Percentiles rank a stretch among this genome's conserved stretches.
Evolutionary conservation across 2,888 invertebrate genomes (phyloP).

Genomic region (Mesorhabditis sp.): DNA sequence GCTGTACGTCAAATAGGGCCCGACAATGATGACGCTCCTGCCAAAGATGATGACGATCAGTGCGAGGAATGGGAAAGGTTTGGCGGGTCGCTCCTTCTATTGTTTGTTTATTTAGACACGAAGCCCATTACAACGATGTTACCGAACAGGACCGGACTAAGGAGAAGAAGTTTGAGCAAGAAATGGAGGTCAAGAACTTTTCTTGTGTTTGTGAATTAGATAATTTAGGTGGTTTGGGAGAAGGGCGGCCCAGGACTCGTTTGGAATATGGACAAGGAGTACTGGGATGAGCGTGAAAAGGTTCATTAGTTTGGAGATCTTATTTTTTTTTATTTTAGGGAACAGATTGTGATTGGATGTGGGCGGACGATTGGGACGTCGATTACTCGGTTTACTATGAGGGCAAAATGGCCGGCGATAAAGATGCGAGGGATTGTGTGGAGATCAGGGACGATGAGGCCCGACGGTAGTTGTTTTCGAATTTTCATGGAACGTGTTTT

Average conservation of each 20-base stretch:
- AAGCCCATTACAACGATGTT: conserved; percentile 61
- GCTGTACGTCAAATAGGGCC: conserved; percentile 13
- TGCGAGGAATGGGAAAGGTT: conserved; percentile 42
- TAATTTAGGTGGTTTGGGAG: conserved; percentile 63
- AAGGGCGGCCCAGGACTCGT: conserved; percentile 67
- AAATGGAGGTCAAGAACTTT: conserved; percentile 30
- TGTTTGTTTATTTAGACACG: conserved; percentile 57
- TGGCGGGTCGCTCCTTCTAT: neutral
- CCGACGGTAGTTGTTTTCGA: conserved; percentile 18
- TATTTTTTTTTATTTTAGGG: conserved; percentile 15
- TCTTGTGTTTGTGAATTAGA: neutral
- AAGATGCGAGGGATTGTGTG: conserved; percentile 62
- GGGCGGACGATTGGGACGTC: conserved; percentile 66
- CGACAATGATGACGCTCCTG: conserved; percentile 30
- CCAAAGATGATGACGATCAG: conserved; percentile 36
- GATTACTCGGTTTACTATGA: conserved; percentile 65
- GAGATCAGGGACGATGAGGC: conserved; percentile 59
- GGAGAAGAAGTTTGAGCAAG: conserved; percentile 38
- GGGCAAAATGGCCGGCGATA: conserved; percentile 60
- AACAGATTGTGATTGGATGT: conserved; percentile 62
- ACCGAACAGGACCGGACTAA: conserved; percentile 59
- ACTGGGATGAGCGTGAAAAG: conserved; percentile 62
- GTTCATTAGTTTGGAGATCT: conserved; percentile 13
- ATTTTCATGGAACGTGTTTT: neutral
- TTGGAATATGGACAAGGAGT: conserved; percentile 66